A percentile compares a stretch with the other conserved stretches of the same genome.
These are phyloP conservation scores for Psittacara wagleri DNA, from an alignment of 2,113 vertebrate species.

Conservation along the genomic window DNA sequence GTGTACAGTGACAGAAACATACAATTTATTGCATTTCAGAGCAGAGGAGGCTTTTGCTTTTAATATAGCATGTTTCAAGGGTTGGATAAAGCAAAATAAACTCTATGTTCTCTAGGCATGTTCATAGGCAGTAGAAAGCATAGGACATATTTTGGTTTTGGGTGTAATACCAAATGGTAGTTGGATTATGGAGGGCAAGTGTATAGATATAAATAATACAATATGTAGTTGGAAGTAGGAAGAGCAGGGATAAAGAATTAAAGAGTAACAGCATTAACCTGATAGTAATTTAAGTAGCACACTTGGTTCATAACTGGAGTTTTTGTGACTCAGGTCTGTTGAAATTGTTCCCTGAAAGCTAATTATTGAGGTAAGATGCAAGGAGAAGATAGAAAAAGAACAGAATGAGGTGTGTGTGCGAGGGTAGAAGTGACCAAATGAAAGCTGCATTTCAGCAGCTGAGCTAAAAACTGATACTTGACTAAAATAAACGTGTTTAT, in stretches of 20 bases:
- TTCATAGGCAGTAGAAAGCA: neutral
- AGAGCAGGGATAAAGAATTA: neutral
- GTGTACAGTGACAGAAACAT: neutral
- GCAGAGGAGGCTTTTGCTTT: neutral
- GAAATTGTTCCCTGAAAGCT: neutral
- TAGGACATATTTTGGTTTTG: neutral
- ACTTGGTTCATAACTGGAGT: neutral
- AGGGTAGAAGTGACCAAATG: neutral
- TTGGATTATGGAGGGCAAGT: neutral
- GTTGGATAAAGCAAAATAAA: neutral
- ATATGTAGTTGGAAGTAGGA: neutral
- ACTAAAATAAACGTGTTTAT: neutral
- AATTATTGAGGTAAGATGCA: neutral
- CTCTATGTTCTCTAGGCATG: neutral
- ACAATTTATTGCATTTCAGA: neutral
- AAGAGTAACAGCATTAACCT: neutral
- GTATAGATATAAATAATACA: neutral
- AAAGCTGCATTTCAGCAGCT: neutral
- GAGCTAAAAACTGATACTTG: neutral
- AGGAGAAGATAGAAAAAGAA: neutral
- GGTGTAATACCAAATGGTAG: neutral
- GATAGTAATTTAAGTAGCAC: neutral
- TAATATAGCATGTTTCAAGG: neutral
- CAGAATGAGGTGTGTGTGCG: neutral
- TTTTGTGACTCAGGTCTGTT: neutral